Base-by-base conservation (phyloP, 37 sponge, comb jelly and placozoan species). In the Ephydatia muelleri region DNA sequence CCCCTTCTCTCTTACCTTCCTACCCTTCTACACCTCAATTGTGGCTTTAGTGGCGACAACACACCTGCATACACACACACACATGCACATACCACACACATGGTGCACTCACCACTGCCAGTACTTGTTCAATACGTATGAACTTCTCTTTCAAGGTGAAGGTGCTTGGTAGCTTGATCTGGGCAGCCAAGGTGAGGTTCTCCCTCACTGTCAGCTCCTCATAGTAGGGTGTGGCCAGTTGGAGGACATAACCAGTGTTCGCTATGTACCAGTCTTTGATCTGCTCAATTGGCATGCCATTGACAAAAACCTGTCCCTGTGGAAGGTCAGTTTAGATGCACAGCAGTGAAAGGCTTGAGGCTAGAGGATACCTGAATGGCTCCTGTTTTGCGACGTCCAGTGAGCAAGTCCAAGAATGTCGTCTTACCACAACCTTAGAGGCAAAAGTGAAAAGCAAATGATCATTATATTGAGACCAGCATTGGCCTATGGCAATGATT, bases 401-500 rank as follows among this genome's bases (percentile, higher is more conserved):
- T 87, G 3, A 87, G 23, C 8, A 87, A 39, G 67, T 87, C 82
- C 1, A 87, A 71, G 16, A 87, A 75, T 64, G 88, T 87, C 65
- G 88, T 87, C 71, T 87, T 87, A 23, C 88, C 88, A 76, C 77
- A 75, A 43, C 88, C 81, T 87, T 68, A 34, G 66, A 28, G 43
- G 6, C 43, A 43, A 9, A 9, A 9, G 43, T 43, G 43, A 43
- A 43, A 6, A 43, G 6, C 3, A 43, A 43, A 43, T 43, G 43
- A 6, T 43, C 3, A 3, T 43, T 43, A 43, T 8, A 43, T 43
- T n/a, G n/a, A n/a, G n/a, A n/a, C n/a, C n/a, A n/a, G 47, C 47
- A 43, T 11, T 43, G 8, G 8, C 4, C 4, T 43, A 43, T 8
- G 6, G 6, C 4, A 43, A 43, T 11, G 6, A 43, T 43, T 43